Evolutionary conservation across 2,113 vertebrate genomes (phyloP).

Genomic region (Prolemur simus): DNA sequence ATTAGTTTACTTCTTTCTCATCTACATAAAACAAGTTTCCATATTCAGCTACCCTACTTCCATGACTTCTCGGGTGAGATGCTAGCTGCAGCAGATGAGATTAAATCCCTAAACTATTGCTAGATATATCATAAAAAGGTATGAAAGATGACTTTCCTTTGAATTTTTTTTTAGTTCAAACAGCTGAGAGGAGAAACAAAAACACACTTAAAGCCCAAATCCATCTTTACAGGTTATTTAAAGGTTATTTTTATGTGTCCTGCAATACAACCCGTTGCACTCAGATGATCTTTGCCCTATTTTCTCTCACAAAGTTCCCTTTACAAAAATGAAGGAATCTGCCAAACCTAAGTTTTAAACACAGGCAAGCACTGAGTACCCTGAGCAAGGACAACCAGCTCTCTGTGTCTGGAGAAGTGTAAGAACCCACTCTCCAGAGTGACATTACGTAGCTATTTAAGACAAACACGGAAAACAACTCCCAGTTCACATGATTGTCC

Average conservation of each 20-base stretch:
- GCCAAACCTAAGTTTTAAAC: neutral
- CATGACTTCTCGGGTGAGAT: neutral
- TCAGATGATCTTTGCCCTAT: neutral
- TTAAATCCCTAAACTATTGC: neutral
- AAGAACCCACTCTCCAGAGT: neutral
- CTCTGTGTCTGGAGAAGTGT: neutral
- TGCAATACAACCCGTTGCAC: neutral
- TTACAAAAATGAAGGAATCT: slow-evolving; percentile 19
- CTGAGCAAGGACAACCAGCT: neutral
- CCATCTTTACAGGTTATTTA: neutral
- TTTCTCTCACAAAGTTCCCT: neutral
- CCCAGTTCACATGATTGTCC: neutral
- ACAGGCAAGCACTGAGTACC: neutral
- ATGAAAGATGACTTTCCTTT: neutral
- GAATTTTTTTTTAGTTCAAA: slow-evolving; percentile 19
- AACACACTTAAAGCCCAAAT: neutral
- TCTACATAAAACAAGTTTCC: neutral
- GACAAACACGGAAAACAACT: slow-evolving; percentile 33
- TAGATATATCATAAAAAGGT: neutral
- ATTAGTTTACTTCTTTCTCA: neutral
- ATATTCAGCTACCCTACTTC: neutral
- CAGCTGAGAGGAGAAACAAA: slow-evolving; percentile 10
- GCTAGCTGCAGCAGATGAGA: neutral
- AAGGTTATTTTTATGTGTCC: neutral
- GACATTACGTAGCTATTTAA: neutral